Base-by-base conservation (phyloP, 2,797 vertebrate genomes). In the Okamejei kenojei region DNA sequence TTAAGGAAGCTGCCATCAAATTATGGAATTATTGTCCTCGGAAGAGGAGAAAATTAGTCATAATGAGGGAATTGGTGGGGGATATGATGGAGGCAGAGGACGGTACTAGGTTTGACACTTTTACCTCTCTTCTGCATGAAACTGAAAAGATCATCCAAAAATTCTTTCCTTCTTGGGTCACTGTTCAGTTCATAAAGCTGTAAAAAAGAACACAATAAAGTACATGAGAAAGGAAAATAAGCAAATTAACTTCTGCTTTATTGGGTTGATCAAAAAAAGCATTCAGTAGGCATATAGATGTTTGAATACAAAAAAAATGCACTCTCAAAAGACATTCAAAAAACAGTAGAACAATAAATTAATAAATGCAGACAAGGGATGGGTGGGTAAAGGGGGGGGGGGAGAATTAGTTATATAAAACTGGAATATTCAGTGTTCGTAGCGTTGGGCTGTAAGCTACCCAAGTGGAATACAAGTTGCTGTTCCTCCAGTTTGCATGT, bases 111-210 rank as follows among this genome's bases (percentile, higher is more conserved):
- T 54, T 45, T 0, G 19, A 92, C 68, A 86, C 15, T 17, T 76
- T 92, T 92, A 92, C 90, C 90, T 92, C 90, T 74, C 90, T 92
- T 92, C 90, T 92, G 90, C 90, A 92, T 92, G 71, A 92, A 92
- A 76, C 68, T 92, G 90, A 92, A 92, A 76, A 92, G 90, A 71
- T 92, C 90, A 76, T 92, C 90, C 90, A 92, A 92, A 92, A 92
- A 92, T 92, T 92, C 90, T 92, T 92, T 92, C 71, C 90, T 92
- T 92, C 90, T 73, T 45, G 71, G 90, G 73, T 92, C 90, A 92
- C 38, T 92, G 90, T 92, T 71, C 73, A 92, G 90, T 38, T 92
- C 90, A 26, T 92, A 92, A 38, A 92, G 90, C 90, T 92, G 71
- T 8, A 92, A 76, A 38, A 21, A 88, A 91, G 32, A 91, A 54